A percentile compares a stretch with the other conserved stretches of the same genome.
Evolutionary conservation across 2,797 vertebrate species (phyloP).

Genomic region (Bufotes viridis): DNA sequence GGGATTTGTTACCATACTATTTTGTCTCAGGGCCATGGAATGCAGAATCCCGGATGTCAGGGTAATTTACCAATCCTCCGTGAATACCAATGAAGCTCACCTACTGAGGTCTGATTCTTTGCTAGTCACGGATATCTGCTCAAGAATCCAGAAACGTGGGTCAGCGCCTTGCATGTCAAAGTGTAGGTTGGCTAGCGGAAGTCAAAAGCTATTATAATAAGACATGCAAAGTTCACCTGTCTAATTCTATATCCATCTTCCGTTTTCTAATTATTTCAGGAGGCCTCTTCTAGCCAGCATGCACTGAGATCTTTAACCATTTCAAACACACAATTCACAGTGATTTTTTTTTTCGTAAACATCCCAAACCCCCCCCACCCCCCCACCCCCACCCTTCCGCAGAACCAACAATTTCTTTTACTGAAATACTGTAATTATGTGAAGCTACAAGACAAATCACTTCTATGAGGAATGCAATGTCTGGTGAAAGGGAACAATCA

Average conservation of each 20-base stretch:
- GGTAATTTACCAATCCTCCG: slow-evolving; percentile 28
- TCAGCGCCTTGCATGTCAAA: slow-evolving; percentile 18
- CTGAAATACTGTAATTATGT: slow-evolving; percentile 5
- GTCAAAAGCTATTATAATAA: not conserved
- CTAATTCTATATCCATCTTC: not conserved
- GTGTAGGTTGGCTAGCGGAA: not conserved
- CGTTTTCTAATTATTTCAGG: not conserved
- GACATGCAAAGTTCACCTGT: not conserved
- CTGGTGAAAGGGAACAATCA: not conserved
- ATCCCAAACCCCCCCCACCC: not conserved
- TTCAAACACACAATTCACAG: not conserved
- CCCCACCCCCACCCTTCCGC: too few species aligned
- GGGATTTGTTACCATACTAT: slow-evolving; percentile 47
- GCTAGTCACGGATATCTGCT: slow-evolving; percentile 17
- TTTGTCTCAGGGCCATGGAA: slow-evolving; percentile 39
- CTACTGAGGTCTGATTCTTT: slow-evolving; percentile 22
- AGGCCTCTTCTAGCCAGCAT: not conserved
- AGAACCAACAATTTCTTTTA: not conserved
- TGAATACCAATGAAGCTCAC: slow-evolving; percentile 51
- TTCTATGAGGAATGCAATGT: not conserved
- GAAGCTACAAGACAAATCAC: not conserved
- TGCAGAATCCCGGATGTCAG: slow-evolving; percentile 19
- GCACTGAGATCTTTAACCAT: not conserved
- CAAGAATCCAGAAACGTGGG: not conserved
- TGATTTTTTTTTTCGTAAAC: not conserved